Conservation (phyloP, 2,888 invertebrate genomes). For the Oegoconia quadripuncta region DNA sequence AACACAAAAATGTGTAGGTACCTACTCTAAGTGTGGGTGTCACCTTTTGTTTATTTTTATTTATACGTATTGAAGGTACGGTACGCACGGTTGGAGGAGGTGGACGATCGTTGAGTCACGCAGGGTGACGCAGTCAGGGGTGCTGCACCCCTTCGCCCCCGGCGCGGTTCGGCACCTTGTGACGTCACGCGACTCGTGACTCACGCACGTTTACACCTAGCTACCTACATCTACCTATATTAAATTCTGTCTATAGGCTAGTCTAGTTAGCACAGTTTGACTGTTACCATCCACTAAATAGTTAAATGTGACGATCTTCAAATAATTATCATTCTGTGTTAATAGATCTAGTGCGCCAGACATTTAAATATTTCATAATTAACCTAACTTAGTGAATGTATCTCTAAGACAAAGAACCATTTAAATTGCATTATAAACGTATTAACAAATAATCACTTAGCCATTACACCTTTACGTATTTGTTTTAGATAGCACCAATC, state of each 20-base stretch:
- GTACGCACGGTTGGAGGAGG: conserved; percentile 22
- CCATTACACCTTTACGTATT: conserved; percentile 3
- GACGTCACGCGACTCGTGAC: conserved; percentile 56
- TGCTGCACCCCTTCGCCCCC: conserved; percentile 18
- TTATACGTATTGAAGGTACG: conserved; percentile 35
- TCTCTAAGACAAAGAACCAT: conserved; percentile 1
- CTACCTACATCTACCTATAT: conserved; percentile 39
- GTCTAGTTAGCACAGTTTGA: too few species aligned
- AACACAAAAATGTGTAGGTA: too few species aligned
- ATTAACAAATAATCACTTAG: conserved; percentile 10
- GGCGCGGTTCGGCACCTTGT: conserved; percentile 39
- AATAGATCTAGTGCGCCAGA: too few species aligned
- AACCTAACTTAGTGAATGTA: conserved; percentile 1
- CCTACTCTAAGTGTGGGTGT: not conserved
- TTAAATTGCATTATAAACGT: conserved; percentile 10
- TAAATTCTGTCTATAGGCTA: conserved; percentile 24
- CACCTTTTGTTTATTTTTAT: conserved; percentile 32
- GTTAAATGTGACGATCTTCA: too few species aligned
- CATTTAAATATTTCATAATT: too few species aligned
- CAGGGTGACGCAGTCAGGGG: conserved; percentile 49
- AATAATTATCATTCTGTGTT: too few species aligned
- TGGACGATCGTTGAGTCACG: conserved; percentile 44
- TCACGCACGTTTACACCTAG: too few species aligned
- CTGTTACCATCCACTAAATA: too few species aligned
- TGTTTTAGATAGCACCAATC: too few species aligned